A percentile compares a stretch with the other conserved stretches of the same genome.
Evolutionary conservation across 2,888 invertebrate genomes (phyloP).

Genomic region (Ellobium chinense): DNA sequence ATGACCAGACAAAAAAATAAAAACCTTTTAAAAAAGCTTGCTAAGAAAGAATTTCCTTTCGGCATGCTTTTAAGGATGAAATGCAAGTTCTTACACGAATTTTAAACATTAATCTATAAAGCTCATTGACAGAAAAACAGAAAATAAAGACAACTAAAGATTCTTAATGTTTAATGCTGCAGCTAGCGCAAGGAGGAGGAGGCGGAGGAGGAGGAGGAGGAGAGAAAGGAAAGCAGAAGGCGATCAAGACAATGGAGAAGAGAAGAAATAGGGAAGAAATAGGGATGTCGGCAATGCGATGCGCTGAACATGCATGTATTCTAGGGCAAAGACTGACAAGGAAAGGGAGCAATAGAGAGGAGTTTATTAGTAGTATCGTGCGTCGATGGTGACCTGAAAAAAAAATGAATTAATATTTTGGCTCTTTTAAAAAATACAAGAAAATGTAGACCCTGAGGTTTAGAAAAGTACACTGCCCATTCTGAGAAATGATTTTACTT

Average conservation of each 20-base stretch:
- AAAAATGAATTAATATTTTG: background rate
- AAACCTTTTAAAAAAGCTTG: background rate
- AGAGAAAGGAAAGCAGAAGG: background rate
- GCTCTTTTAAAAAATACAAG: background rate
- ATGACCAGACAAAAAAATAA: constrained; percentile 41
- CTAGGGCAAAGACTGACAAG: background rate
- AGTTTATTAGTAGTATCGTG: constrained; percentile 2
- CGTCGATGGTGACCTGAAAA: background rate
- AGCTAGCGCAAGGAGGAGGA: background rate
- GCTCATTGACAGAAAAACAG: background rate
- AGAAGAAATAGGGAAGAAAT: background rate
- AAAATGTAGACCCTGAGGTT: background rate
- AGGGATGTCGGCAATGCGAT: background rate
- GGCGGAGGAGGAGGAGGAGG: background rate
- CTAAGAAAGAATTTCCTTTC: background rate
- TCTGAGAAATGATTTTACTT: too few species aligned
- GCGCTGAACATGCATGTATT: constrained; percentile 21
- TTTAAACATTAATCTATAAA: constrained; percentile 22
- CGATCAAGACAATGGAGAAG: background rate
- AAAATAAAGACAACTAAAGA: constrained; percentile 30
- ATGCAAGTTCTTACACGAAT: constrained; percentile 8
- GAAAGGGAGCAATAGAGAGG: background rate
- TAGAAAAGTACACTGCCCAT: too few species aligned
- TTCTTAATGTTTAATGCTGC: background rate
- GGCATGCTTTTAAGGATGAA: constrained; percentile 30